phyloP scores from a whole-genome alignment of 2,113 vertebrate species.

The Sciurus niger region DNA sequence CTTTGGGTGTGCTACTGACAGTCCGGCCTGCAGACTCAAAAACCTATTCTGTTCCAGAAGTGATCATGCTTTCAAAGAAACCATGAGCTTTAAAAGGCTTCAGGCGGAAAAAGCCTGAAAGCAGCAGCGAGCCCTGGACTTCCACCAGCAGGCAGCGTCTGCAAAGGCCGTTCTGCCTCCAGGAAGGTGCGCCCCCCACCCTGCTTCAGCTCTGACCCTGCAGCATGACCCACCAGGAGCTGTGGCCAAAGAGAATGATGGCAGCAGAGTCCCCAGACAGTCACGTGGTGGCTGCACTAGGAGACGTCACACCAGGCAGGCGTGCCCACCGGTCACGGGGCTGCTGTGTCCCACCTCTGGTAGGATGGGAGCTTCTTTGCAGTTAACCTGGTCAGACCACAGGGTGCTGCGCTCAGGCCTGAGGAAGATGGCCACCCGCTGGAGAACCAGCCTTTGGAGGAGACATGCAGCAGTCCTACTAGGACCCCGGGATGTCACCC shows the following conservation, averaged over 20 bases:
- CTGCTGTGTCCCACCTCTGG: not conserved
- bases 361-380: not conserved
- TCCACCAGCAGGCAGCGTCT: not conserved
- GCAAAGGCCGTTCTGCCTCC: not conserved
- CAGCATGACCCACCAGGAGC: not conserved
- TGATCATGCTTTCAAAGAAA: constrained; percentile 22
- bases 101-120: not conserved
- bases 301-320: not conserved
- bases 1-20: not conserved
- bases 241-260: not conserved
- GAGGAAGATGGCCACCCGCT: rapidly evolving
- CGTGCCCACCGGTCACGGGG: no score
- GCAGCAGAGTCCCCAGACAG: not conserved
- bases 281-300: not conserved
- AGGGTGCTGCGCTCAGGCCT: not conserved
- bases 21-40: not conserved
- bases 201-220: not conserved
- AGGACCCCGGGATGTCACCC: not conserved
- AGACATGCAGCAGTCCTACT: no score
- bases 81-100: not conserved
- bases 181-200: not conserved
- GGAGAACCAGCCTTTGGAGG: not conserved
- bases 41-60: not conserved
- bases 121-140: not conserved
- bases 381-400: no score